Conservation (phyloP, 1,140 invertebrate genomes). For the Leptestheria dahalacensis region DNA sequence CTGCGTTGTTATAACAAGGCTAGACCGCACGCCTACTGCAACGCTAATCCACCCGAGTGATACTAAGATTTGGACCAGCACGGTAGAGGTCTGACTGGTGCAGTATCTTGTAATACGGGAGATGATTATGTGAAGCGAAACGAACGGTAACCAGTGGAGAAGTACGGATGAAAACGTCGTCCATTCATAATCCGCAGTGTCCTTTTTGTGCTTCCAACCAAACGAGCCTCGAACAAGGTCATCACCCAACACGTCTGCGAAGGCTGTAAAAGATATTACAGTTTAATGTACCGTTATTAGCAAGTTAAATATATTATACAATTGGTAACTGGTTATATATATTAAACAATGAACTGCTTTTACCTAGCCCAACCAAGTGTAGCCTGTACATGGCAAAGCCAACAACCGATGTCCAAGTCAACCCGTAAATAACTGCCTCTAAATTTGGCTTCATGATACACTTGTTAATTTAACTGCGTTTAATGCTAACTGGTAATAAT, state of each 20-base stretch:
- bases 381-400: slow-evolving; percentile 10
- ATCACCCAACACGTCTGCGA: slow-evolving; percentile 17
- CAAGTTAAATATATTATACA: neutral
- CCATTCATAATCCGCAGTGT: slow-evolving; percentile 39
- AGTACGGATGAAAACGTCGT: slow-evolving; percentile 31
- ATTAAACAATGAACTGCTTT: no score
- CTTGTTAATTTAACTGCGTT: no score
- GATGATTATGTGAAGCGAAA: slow-evolving; percentile 28
- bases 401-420: slow-evolving; percentile 7
- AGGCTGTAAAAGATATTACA: slow-evolving; percentile 3
- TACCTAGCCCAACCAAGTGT: slow-evolving; percentile 14
- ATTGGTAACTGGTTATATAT: no score
- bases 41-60: neutral
- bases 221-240: slow-evolving; percentile 16
- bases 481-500: no score
- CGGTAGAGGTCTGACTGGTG: neutral
- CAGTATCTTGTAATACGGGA: slow-evolving; percentile 20
- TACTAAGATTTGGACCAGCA: neutral
- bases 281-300: neutral
- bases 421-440: slow-evolving; percentile 1
- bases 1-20: slow-evolving; percentile 1
- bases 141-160: slow-evolving; percentile 28
- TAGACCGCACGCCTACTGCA: neutral
- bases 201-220: slow-evolving; percentile 28
- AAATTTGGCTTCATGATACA: neutral